A percentile compares a stretch with the other conserved stretches of the same genome.
Conservation (phyloP, 2,797 vertebrate species). For the Acipenser transmontanus region DNA sequence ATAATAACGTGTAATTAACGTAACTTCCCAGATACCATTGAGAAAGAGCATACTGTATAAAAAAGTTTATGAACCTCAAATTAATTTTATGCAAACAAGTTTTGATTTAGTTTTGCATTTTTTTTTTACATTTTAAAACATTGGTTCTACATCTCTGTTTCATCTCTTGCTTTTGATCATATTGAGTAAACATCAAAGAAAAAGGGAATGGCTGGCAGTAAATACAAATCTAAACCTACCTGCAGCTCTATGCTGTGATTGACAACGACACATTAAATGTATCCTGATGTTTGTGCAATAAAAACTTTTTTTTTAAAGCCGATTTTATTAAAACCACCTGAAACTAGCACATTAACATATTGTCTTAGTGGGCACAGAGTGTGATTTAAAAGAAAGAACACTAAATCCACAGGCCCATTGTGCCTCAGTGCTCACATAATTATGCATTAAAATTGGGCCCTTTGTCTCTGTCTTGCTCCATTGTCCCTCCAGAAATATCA, state of each 20-base stretch:
- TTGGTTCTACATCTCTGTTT: slow-evolving; percentile 17
- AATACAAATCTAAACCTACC: slow-evolving; percentile 31
- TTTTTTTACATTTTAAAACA: too few relatives aligned
- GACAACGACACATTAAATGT: slow-evolving; percentile 21
- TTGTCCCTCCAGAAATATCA: slow-evolving; percentile 11
- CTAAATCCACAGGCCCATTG: slow-evolving; percentile 20
- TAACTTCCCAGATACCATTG: too few relatives aligned
- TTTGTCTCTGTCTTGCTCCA: slow-evolving; percentile 10
- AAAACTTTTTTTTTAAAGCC: slow-evolving; percentile 21
- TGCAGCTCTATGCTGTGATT: slow-evolving; percentile 28
- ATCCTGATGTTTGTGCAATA: slow-evolving; percentile 17
- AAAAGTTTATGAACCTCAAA: too few relatives aligned
- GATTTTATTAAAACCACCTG: slow-evolving; percentile 31
- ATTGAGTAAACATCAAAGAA: slow-evolving; percentile 25
- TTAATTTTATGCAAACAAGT: too few relatives aligned
- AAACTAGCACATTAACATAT: slow-evolving; percentile 35
- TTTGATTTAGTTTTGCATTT: too few relatives aligned
- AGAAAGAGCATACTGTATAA: too few relatives aligned
- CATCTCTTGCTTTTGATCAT: slow-evolving; percentile 33
- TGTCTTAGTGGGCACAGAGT: slow-evolving; percentile 25
- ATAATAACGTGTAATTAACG: too few relatives aligned
- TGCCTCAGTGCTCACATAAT: slow-evolving; percentile 29
- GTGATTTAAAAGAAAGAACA: slow-evolving; percentile 26
- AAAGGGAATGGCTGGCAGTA: slow-evolving; percentile 20
- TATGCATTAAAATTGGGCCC: slow-evolving; percentile 28